Evolutionary conservation across 2,888 invertebrate species (phyloP), one percentile per base, ranked within the genome.

Genomic region (Ectobius pallidus): DNA sequence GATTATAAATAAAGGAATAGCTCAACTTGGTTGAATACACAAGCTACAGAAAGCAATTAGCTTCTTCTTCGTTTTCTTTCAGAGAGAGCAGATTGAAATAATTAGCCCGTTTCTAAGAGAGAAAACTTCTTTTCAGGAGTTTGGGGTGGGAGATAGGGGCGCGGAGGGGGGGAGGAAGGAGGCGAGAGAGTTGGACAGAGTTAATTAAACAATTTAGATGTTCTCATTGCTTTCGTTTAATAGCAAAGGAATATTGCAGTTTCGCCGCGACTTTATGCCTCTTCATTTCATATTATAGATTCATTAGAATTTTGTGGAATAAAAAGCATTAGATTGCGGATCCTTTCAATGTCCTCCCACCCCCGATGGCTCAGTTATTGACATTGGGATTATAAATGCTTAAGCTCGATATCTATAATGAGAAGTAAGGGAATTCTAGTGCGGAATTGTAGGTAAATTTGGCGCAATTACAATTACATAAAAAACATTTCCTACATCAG

Each of bases 121-220:
- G 42, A 65, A 55, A 55, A 25, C 7, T 55, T 25, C 27, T 55
- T 25, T 25, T n/a, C n/a, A 2, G 63, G 25, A 42, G n/a, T n/a
- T n/a, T n/a, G n/a, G n/a, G n/a, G n/a, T n/a, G n/a, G n/a, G n/a
- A n/a, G n/a, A n/a, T n/a, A n/a, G n/a, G n/a, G n/a, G n/a, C n/a
- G n/a, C n/a, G n/a, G n/a, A n/a, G n/a, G n/a, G n/a, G n/a, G n/a
- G n/a, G n/a, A n/a, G n/a, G n/a, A n/a, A n/a, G n/a, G n/a, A n/a
- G n/a, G n/a, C n/a, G n/a, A n/a, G n/a, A n/a, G n/a, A n/a, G 16
- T 42, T 39, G 42, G 63, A 25, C 44, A 65, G 63, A 65, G 44
- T 65, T 65, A 65, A 65, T 65, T 65, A 65, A 65, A 42, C 63
- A 65, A 65, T 65, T 65, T 16, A 18, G n/a, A 25, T 65, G 63